Percentiles rank a stretch among this genome's conserved stretches.
phyloP scores from a whole-genome alignment of 1,140 invertebrate genomes.

The Drosophila punjabiensis region DNA sequence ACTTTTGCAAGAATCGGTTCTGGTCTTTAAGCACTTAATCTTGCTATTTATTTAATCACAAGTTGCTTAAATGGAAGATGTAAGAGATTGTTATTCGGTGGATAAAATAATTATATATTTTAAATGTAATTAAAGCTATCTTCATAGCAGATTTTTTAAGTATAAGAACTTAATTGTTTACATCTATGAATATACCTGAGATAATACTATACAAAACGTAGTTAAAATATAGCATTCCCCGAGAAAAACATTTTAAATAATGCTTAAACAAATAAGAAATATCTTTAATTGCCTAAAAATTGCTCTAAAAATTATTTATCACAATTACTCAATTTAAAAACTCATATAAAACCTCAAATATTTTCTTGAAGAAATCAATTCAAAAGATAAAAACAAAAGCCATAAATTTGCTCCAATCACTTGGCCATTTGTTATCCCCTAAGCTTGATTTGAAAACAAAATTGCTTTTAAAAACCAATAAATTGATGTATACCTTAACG shows the following conservation, averaged over 20 bases:
- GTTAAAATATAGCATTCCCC: no score
- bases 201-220: not conserved
- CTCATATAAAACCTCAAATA: not conserved
- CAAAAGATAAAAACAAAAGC: not conserved
- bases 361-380: not conserved
- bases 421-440: slow-evolving; percentile 7
- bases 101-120: not conserved
- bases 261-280: not conserved
- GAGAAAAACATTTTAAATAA: no score
- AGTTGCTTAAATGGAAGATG: slow-evolving; percentile 6
- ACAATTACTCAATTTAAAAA: no score
- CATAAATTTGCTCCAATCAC: slow-evolving; percentile 14
- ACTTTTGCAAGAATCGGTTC: slow-evolving; percentile 14
- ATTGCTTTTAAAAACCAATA: slow-evolving; percentile 31
- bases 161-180: not conserved
- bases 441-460: slow-evolving; percentile 12
- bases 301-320: not conserved
- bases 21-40: slow-evolving; percentile 55
- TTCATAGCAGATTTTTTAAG: not conserved
- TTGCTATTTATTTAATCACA: slow-evolving; percentile 56
- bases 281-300: not conserved
- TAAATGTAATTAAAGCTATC: not conserved
- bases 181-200: not conserved
- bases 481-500: slow-evolving; percentile 8
- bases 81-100: not conserved